phyloP scores from a whole-genome alignment of 2,797 vertebrate genomes.

The Anas bernieri region DNA sequence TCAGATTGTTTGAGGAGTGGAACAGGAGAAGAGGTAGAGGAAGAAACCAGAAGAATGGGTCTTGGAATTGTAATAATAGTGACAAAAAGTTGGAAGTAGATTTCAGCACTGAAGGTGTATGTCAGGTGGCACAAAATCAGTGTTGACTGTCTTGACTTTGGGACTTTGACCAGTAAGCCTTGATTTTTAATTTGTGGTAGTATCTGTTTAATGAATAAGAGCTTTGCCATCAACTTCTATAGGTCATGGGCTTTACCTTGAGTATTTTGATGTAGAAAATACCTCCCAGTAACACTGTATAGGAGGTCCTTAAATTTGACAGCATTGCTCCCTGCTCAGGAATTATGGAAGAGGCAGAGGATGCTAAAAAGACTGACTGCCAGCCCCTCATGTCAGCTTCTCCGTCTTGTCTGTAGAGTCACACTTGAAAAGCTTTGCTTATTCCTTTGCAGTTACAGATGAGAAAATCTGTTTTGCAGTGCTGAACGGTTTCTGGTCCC shows the following conservation, averaged over 20 bases:
- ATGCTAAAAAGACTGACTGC: neutral
- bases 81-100: neutral
- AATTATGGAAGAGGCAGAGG: neutral
- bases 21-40: neutral
- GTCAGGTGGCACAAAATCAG: neutral
- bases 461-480: neutral
- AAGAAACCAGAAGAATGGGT: neutral
- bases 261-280: conserved; percentile 36
- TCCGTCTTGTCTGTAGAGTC: neutral
- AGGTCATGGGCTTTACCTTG: neutral
- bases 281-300: neutral
- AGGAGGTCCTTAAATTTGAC: neutral
- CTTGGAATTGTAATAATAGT: neutral
- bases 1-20: rapidly evolving
- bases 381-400: neutral
- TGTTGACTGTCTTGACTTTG: neutral
- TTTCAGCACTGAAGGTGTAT: neutral
- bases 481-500: neutral
- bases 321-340: neutral
- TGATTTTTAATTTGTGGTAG: neutral
- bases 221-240: neutral
- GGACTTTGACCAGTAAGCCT: neutral
- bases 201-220: neutral
- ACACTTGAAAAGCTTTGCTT: neutral
- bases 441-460: neutral